phyloP scores from a whole-genome alignment of 2,888 invertebrate species.

The Brachypalpus laphriformis region DNA sequence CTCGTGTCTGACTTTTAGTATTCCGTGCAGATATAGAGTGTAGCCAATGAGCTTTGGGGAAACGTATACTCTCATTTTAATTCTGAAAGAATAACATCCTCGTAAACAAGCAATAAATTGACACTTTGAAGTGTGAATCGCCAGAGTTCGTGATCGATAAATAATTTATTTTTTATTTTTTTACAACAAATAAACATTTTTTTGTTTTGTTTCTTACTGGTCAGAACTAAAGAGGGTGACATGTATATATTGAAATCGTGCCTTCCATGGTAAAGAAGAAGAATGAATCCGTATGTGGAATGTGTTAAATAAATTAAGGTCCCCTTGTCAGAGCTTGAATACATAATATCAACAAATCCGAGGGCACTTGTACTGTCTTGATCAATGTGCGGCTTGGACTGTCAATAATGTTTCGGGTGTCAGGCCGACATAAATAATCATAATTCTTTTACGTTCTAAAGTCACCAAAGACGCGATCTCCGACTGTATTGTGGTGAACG shows the following conservation, averaged over 20 bases:
- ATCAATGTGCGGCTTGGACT: constrained; percentile 60
- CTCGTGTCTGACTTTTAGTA: constrained; percentile 37
- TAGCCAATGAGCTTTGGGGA: constrained; percentile 50
- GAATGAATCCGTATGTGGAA: constrained; percentile 37
- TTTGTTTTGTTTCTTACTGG: constrained; percentile 15
- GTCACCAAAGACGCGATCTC: neutral
- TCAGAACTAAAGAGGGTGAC: constrained; percentile 15
- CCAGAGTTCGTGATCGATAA: constrained; percentile 67
- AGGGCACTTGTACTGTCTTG: constrained; percentile 42
- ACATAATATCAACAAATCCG: constrained; percentile 59
- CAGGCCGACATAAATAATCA: constrained; percentile 61
- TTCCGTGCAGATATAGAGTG: constrained; percentile 49
- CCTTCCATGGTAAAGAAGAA: constrained; percentile 35
- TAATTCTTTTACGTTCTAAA: constrained; percentile 48
- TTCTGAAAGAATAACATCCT: constrained; percentile 59
- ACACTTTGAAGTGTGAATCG: constrained; percentile 72
- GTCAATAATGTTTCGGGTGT: constrained; percentile 61
- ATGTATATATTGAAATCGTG: constrained; percentile 44
- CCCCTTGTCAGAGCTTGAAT: constrained; percentile 51
- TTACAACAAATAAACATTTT: constrained; percentile 30
- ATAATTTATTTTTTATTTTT: constrained; percentile 50
- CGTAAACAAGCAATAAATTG: constrained; percentile 73
- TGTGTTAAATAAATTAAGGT: constrained; percentile 70
- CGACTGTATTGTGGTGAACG: constrained; percentile 1
- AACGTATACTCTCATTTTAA: constrained; percentile 65